Evolutionary conservation across 2,113 vertebrate genomes (phyloP).

Genomic region (Leptobrachium leishanense): DNA sequence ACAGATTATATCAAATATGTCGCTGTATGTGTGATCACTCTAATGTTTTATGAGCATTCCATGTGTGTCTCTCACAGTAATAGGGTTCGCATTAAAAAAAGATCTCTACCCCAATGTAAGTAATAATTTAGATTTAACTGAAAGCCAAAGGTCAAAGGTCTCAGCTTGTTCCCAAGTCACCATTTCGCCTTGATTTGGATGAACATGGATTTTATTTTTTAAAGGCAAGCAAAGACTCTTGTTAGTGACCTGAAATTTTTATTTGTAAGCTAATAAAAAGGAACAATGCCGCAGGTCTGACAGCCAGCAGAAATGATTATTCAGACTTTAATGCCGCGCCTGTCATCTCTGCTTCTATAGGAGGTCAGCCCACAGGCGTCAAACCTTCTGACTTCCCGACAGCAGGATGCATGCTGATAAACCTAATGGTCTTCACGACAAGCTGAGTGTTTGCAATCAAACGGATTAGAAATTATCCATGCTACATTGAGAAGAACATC

Average conservation of each 20-base stretch:
- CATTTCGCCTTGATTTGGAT: background rate
- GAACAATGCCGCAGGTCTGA: background rate
- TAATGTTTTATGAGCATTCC: too few relatives aligned
- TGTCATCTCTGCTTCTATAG: background rate
- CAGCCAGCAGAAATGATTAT: slow-evolving; percentile 1
- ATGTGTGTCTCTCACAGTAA: too few relatives aligned
- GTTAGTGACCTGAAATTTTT: background rate
- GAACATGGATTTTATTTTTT: background rate
- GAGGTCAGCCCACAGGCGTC: background rate
- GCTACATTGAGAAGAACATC: background rate
- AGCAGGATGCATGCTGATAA: slow-evolving; percentile 9
- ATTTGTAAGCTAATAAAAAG: slow-evolving; percentile 34
- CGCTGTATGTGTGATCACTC: too few relatives aligned
- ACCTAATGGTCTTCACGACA: slow-evolving; percentile 26
- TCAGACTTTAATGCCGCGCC: background rate
- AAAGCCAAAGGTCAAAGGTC: slow-evolving; percentile 14
- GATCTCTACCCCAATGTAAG: background rate
- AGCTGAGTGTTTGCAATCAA: slow-evolving; percentile 27
- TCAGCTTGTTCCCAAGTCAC: background rate
- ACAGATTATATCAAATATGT: too few relatives aligned
- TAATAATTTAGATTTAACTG: background rate
- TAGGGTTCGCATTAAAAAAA: too few relatives aligned
- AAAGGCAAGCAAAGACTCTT: background rate
- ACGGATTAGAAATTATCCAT: slow-evolving; percentile 31
- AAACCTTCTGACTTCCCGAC: background rate